phyloP scores from a whole-genome alignment of 2,113 vertebrate species.

The Petrocephalus zakoni region DNA sequence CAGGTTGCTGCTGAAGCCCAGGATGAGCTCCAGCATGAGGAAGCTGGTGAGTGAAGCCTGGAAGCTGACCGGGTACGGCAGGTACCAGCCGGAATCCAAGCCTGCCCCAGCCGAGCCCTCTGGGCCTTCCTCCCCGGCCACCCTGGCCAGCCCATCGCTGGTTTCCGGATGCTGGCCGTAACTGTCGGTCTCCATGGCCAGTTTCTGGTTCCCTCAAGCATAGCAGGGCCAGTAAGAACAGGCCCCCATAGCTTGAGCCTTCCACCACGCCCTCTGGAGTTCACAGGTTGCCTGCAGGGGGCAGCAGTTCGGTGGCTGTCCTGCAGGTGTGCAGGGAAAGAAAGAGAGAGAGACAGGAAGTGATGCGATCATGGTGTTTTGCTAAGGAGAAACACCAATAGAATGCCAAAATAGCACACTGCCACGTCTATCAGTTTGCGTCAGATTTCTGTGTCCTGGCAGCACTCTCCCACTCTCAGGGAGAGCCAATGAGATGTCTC shows the following conservation, averaged over 20 bases:
- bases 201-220: constrained; percentile 52
- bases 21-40: constrained; percentile 65
- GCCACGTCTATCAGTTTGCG: not conserved
- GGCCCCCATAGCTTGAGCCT: constrained; percentile 49
- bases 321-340: not conserved
- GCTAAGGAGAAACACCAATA: not conserved
- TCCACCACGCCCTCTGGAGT: not conserved
- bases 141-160: constrained; percentile 63
- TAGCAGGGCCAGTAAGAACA: constrained; percentile 52
- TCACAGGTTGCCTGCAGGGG: not conserved
- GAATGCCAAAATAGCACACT: not conserved
- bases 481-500: not conserved
- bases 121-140: constrained; percentile 39
- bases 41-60: constrained; percentile 67
- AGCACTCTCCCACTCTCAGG: not conserved
- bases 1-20: constrained; percentile 70
- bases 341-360: not conserved
- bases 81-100: constrained; percentile 52
- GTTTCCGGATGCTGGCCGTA: constrained; percentile 70
- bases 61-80: constrained; percentile 62
- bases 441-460: not conserved
- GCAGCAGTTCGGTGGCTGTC: not conserved
- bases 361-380: not conserved
- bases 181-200: constrained; percentile 75
- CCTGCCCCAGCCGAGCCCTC: constrained; percentile 48